These are phyloP conservation scores for Camponotus floridanus DNA, from an alignment of 1,140 invertebrate species.

Conservation along the genomic window DNA sequence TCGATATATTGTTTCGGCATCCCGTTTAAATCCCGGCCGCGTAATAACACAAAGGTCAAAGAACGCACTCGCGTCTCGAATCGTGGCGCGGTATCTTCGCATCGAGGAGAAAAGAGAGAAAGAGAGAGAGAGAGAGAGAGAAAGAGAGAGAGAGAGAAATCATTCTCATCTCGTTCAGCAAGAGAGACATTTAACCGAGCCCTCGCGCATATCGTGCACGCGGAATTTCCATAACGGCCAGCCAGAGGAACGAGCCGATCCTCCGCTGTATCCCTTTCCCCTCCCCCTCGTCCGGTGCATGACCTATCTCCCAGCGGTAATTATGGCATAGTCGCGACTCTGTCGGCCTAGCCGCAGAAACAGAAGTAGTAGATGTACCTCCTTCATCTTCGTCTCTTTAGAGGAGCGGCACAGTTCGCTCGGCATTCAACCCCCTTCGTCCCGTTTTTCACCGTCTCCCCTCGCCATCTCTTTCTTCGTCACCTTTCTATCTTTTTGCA, in stretches of 20 bases:
- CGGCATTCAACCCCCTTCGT: slow-evolving; percentile 18
- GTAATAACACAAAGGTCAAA: slow-evolving; percentile 52
- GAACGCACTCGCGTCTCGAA: slow-evolving; percentile 42
- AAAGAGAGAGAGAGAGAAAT: neutral
- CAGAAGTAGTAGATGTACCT: neutral
- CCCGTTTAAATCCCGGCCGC: slow-evolving; percentile 43
- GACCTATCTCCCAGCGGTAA: slow-evolving; percentile 57
- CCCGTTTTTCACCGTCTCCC: neutral
- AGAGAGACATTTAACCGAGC: slow-evolving; percentile 50
- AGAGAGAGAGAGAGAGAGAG: neutral
- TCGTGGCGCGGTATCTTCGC: slow-evolving; percentile 27
- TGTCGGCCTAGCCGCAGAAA: slow-evolving; percentile 14
- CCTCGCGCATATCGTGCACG: slow-evolving; percentile 8
- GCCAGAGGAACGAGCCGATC: neutral
- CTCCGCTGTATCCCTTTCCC: neutral
- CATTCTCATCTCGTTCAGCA: slow-evolving; percentile 12
- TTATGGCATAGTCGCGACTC: slow-evolving; percentile 56
- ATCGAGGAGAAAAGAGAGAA: neutral
- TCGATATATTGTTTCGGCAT: slow-evolving; percentile 2
- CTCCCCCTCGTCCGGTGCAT: slow-evolving; percentile 17
- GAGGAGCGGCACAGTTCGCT: slow-evolving; percentile 43
- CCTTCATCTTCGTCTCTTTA: slow-evolving; percentile 19
- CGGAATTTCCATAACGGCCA: slow-evolving; percentile 48
- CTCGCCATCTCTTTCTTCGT: neutral
- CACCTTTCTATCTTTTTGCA: neutral